These are phyloP conservation scores for Alaudala cheleensis DNA, from an alignment of 2,113 vertebrate species.

Conservation along the genomic window DNA sequence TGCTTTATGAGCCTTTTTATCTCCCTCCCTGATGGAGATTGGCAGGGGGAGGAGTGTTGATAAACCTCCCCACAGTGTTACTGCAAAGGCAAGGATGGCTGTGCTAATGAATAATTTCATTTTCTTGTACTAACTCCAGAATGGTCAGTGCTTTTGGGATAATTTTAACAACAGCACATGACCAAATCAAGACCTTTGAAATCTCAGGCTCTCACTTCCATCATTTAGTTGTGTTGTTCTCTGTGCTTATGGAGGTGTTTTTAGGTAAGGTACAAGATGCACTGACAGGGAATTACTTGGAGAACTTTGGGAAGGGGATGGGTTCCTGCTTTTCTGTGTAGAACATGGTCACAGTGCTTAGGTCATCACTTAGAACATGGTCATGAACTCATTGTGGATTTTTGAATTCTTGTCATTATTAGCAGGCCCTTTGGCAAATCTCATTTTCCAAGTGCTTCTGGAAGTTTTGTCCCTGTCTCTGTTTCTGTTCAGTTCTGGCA, in stretches of 20 bases:
- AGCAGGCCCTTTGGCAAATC: neutral
- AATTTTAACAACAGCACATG: neutral
- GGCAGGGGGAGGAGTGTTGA: neutral
- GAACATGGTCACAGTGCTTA: neutral
- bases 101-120: neutral
- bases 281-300: neutral
- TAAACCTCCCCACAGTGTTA: no score
- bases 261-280: neutral
- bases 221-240: rapidly evolving
- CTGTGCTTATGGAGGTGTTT: no score
- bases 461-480: neutral
- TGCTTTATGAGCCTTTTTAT: neutral
- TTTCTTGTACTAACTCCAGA: neutral
- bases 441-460: neutral
- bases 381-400: neutral
- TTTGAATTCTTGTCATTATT: neutral
- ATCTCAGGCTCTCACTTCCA: neutral
- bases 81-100: neutral
- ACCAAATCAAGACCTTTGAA: neutral
- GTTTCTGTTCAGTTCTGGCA: neutral
- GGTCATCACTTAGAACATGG: neutral
- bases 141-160: neutral
- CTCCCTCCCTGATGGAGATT: neutral
- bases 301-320: neutral
- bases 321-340: neutral